Percentiles rank a stretch among this genome's conserved stretches.
Evolutionary conservation across 1,140 invertebrate species (phyloP).

Genomic region (Trichonephila clavata): DNA sequence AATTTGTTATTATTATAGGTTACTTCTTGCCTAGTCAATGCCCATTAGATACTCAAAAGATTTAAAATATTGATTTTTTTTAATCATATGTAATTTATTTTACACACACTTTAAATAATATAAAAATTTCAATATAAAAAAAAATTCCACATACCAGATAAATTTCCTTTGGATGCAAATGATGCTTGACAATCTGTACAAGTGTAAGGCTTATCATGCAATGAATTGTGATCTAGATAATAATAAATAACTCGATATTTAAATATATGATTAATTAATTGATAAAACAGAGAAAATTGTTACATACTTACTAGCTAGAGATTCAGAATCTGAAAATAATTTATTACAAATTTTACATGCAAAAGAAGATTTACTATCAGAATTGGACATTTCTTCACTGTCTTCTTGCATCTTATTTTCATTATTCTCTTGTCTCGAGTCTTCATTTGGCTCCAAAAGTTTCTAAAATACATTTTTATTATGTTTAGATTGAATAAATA

Average conservation of each 20-base stretch:
- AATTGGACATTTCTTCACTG: not conserved
- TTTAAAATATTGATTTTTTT: too few relatives aligned
- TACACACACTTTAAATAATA: too few relatives aligned
- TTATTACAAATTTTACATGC: slow-evolving; percentile 47
- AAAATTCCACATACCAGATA: slow-evolving; percentile 75
- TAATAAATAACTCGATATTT: not conserved
- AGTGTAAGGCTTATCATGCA: slow-evolving; percentile 77
- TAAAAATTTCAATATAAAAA: too few relatives aligned
- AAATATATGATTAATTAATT: not conserved
- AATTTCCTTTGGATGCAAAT: slow-evolving; percentile 78
- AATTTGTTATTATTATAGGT: too few relatives aligned
- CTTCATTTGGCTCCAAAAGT: not conserved
- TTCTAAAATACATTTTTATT: not conserved
- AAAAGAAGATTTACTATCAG: not conserved
- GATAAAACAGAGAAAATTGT: not conserved
- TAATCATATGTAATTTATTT: too few relatives aligned
- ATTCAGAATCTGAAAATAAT: slow-evolving; percentile 4
- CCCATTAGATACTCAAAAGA: too few relatives aligned
- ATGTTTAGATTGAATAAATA: not conserved
- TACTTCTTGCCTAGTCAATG: too few relatives aligned
- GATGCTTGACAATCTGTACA: slow-evolving; percentile 78
- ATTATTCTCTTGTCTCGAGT: not conserved
- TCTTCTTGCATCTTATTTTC: not conserved
- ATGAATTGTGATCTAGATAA: slow-evolving; percentile 62
- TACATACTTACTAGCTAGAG: slow-evolving; percentile 22